Percentiles rank a stretch among this genome's conserved stretches.
These are phyloP conservation scores for Campylorhamphus procurvoides DNA, from an alignment of 2,113 vertebrate genomes.

Conservation along the genomic window DNA sequence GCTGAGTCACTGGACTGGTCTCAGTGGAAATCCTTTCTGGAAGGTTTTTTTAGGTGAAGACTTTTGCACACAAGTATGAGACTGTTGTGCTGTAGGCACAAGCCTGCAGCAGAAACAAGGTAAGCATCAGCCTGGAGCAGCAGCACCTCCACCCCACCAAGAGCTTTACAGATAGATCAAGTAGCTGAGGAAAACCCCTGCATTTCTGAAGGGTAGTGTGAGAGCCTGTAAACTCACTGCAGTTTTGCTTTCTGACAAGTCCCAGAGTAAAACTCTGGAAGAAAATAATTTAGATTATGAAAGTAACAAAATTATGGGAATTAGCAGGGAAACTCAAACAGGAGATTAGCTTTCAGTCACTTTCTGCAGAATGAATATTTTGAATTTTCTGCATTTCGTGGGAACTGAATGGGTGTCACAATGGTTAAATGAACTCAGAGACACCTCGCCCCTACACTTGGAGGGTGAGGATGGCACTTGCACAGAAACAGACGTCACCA, in stretches of 20 bases:
- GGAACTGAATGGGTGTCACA: background rate
- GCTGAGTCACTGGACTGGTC: background rate
- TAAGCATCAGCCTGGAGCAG: rapidly evolving
- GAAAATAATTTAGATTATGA: background rate
- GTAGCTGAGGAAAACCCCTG: background rate
- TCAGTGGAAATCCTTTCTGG: background rate
- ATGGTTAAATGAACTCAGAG: conserved; percentile 21
- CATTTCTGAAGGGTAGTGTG: background rate
- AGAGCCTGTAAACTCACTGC: background rate
- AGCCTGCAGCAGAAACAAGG: background rate
- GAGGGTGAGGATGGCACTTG: conserved; percentile 10
- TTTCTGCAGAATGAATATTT: background rate
- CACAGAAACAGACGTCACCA: background rate
- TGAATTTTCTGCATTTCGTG: background rate
- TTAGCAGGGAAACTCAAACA: background rate
- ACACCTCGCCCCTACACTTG: conserved; percentile 4
- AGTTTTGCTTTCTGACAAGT: background rate
- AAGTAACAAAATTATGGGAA: background rate
- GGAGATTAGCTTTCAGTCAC: background rate
- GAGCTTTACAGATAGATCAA: background rate
- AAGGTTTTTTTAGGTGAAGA: background rate
- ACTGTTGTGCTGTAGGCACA: background rate
- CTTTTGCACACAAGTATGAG: background rate
- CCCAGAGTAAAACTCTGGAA: background rate
- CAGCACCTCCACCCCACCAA: background rate